Percentiles rank a stretch among this genome's conserved stretches.
Evolutionary conservation across 2,797 vertebrate species (phyloP).

Genomic region (Tolypeutes matacus): DNA sequence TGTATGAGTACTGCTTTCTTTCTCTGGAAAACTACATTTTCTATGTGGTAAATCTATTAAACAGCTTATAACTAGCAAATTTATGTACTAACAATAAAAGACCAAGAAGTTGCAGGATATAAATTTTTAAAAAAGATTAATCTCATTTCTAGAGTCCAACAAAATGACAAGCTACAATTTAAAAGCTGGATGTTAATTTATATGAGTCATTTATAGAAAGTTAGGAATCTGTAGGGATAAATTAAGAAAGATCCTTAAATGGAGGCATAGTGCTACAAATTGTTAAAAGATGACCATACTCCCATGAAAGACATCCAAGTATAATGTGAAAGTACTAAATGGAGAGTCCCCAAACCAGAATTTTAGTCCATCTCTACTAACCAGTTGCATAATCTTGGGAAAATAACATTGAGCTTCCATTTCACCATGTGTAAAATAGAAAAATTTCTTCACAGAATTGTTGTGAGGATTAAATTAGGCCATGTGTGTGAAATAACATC

Average conservation of each 20-base stretch:
- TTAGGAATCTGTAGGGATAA: neutral
- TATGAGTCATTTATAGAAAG: neutral
- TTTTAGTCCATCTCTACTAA: neutral
- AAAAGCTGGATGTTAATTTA: neutral
- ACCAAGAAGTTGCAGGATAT: conserved; percentile 12
- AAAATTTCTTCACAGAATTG: conserved; percentile 34
- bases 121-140: neutral
- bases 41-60: neutral
- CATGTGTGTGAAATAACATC: neutral
- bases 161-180: neutral
- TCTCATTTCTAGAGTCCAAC: neutral
- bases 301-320: neutral
- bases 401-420: neutral
- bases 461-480: neutral
- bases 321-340: neutral
- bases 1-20: neutral
- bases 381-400: neutral
- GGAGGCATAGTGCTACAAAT: neutral
- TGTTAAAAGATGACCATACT: neutral
- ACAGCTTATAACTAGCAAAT: neutral
- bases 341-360: neutral
- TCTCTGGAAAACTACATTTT: neutral
- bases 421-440: neutral
- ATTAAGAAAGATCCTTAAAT: conserved; percentile 1
- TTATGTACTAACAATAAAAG: conserved; percentile 13